These are phyloP conservation scores for Nezara viridula DNA, from an alignment of 2,888 invertebrate genomes.

Conservation along the genomic window DNA sequence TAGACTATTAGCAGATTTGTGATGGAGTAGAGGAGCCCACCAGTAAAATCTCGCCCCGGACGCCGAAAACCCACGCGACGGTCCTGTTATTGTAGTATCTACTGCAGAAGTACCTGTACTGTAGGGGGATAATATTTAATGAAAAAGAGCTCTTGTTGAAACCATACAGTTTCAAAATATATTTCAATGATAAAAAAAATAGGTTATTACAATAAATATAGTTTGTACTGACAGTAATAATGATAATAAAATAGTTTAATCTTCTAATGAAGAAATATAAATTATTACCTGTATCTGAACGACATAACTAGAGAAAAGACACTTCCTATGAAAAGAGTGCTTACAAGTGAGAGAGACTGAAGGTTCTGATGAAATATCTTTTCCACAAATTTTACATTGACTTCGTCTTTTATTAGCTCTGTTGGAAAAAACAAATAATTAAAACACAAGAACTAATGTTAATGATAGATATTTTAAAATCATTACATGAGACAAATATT, in stretches of 20 bases:
- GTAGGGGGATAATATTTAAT: not conserved
- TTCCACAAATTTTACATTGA: slow-evolving; percentile 43
- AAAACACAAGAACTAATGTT: not conserved
- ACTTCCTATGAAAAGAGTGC: slow-evolving; percentile 39
- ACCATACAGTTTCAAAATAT: not conserved
- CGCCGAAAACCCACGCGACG: too few relatives aligned
- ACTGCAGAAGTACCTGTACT: too few relatives aligned
- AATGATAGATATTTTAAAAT: not conserved
- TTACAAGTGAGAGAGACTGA: not conserved
- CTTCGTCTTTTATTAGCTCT: too few relatives aligned
- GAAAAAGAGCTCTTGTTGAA: not conserved
- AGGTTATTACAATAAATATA: not conserved
- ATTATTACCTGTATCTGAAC: slow-evolving; percentile 32
- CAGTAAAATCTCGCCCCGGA: too few relatives aligned
- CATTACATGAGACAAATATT: not conserved
- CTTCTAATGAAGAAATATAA: not conserved
- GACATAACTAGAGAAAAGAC: slow-evolving; percentile 21
- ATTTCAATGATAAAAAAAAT: not conserved
- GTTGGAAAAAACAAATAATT: not conserved
- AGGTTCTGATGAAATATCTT: not conserved
- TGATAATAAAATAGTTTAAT: not conserved
- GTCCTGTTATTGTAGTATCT: too few relatives aligned
- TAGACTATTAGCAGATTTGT: too few relatives aligned
- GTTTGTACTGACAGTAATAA: not conserved
- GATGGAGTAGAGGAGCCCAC: too few relatives aligned